A percentile compares a stretch with the other conserved stretches of the same genome.
Evolutionary conservation across 2,888 invertebrate species (phyloP).

Genomic region (Troilus luridus): DNA sequence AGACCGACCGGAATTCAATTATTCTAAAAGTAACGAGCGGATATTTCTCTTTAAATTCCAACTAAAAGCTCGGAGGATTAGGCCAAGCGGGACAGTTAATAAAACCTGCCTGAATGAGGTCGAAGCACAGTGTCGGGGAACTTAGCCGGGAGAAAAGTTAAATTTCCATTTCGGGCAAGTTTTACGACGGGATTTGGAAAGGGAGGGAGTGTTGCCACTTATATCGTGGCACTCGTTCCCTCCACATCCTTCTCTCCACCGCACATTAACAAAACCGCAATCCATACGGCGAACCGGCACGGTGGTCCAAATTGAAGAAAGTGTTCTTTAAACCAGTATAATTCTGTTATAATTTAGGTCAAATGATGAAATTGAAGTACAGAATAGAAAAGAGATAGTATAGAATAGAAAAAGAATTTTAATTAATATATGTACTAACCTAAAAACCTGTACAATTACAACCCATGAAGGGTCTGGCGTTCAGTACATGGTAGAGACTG

Average conservation of each 20-base stretch:
- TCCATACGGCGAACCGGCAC: not conserved
- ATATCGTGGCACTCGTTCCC: not conserved
- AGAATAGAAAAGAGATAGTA: too few species aligned
- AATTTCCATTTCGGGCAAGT: not conserved
- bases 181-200: not conserved
- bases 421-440: too few species aligned
- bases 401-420: too few species aligned
- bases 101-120: not conserved
- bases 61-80: not conserved
- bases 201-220: not conserved
- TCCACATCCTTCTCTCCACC: not conserved
- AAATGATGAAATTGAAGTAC: too few species aligned
- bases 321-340: too few species aligned
- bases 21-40: slow-evolving; percentile 12
- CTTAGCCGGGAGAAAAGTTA: not conserved
- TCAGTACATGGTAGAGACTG: too few species aligned
- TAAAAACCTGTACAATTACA: too few species aligned
- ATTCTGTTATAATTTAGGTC: too few species aligned
- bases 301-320: too few species aligned
- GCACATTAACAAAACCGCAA: not conserved
- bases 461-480: too few species aligned
- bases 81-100: not conserved
- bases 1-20: slow-evolving; percentile 11
- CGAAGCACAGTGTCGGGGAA: not conserved
- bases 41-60: slow-evolving; percentile 15